Base-by-base conservation (phyloP, 2,113 vertebrate species). In the Coturnix japonica region DNA sequence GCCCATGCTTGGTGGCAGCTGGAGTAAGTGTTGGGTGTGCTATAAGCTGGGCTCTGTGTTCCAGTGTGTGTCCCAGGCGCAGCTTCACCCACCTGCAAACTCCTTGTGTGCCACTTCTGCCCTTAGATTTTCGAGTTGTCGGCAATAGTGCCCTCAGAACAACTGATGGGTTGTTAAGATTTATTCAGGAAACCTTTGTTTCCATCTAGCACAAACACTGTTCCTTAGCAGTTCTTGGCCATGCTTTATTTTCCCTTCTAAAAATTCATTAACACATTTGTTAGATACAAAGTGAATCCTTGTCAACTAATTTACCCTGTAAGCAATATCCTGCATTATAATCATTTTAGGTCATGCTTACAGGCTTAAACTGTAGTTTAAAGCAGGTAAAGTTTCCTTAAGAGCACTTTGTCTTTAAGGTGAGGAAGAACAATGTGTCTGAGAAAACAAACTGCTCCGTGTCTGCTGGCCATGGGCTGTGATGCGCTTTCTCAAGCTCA, bases 331-430 rank as follows among this genome's bases (percentile, higher is more conserved):
- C 1, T 11, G 26, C 26, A 23, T 70, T 72, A 21, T 41, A 59
- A 54, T 69, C 17, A 59, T 66, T 86, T 76, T 70, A 81, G 39
- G 66, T 82, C 81, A 39, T 5, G 26, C 46, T 80, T 56, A 70
- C 76, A 81, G 28, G 76, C 57, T 76, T 43, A 44, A 78, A 74
- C 43, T 71, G n/a, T 56, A 41, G 59, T 43, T 79, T 80, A 85
- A 79, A 89, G 46, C 3, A 7, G 20, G 23, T 69, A 33, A 49
- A 80, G 39, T 81, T 95, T 91, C 23, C 57, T 93, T 67, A 65
- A 90, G 77, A 86, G 18, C 7, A 17, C 17, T 77, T 51, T 54
- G 56, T 81, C 92, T 95, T 93, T 37, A 82, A 89, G 71, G 77
- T 25, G 76, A 61, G 73, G 59, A 70, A 79, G 59, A 51, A 15